phyloP scores from a whole-genome alignment of 30 jellyfish, hydroid and myxozoan species.

The Nemopilema nomurai region DNA sequence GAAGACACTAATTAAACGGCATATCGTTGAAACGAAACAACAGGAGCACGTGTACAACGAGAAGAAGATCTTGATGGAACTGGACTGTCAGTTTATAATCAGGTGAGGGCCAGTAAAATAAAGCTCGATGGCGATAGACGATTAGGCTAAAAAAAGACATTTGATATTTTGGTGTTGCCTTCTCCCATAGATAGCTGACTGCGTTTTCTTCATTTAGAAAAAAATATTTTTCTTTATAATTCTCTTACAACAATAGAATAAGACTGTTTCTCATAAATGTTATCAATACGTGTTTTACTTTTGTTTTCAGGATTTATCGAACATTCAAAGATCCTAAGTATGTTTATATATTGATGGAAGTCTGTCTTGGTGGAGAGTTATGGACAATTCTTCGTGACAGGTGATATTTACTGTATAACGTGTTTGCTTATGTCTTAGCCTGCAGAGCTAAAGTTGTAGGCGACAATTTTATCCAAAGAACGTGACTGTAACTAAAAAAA shows the following conservation, averaged over 20 bases:
- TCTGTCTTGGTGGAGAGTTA: slow-evolving; percentile 97
- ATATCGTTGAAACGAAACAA: slow-evolving; percentile 91
- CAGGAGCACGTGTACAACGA: slow-evolving; percentile 96
- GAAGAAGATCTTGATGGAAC: slow-evolving; percentile 78
- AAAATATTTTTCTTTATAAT: too few relatives aligned
- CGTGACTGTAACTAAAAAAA: too few relatives aligned
- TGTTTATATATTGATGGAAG: slow-evolving; percentile 94
- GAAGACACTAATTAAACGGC: slow-evolving; percentile 75
- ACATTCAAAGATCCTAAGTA: slow-evolving; percentile 83
- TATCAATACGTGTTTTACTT: neutral
- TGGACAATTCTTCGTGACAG: slow-evolving; percentile 92
- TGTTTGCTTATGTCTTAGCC: neutral
- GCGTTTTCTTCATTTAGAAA: too few relatives aligned
- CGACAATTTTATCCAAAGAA: too few relatives aligned
- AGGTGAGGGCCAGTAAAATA: slow-evolving; percentile 17
- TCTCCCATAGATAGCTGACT: too few relatives aligned
- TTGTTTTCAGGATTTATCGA: slow-evolving; percentile 58
- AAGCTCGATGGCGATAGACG: neutral
- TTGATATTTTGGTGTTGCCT: neutral
- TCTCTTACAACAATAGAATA: too few relatives aligned
- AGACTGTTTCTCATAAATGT: neutral
- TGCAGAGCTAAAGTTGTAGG: too few relatives aligned
- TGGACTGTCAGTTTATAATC: slow-evolving; percentile 75
- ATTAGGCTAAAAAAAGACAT: too few relatives aligned
- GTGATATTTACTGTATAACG: slow-evolving; percentile 8